A percentile compares a stretch with the other conserved stretches of the same genome.
Evolutionary conservation across 2,113 vertebrate genomes (phyloP).

Genomic region (Myodes glareolus): DNA sequence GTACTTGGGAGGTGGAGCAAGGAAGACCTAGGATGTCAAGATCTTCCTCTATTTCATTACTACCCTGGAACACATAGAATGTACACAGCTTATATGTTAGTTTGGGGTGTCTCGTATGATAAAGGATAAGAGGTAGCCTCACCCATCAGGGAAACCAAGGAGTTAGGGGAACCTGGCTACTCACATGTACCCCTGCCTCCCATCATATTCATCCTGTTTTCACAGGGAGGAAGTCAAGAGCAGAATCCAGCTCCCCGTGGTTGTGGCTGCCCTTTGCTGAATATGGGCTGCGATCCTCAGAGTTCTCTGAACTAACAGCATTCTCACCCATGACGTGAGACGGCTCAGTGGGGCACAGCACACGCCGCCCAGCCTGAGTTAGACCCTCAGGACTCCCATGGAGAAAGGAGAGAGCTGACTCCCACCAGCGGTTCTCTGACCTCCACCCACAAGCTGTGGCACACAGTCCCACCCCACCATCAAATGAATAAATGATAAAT

Average conservation of each 20-base stretch:
- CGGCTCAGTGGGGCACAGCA: background rate
- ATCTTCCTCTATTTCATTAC: background rate
- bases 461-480: background rate
- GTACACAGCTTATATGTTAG: too few relatives aligned
- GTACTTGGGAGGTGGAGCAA: background rate
- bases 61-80: too few relatives aligned
- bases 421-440: background rate
- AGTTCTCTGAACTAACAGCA: too few relatives aligned
- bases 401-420: background rate
- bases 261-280: background rate
- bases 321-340: background rate
- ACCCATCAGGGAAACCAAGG: background rate
- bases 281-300: background rate
- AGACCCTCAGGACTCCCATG: background rate
- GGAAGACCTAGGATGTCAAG: background rate
- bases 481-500: background rate
- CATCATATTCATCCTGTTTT: background rate
- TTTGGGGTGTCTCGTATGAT: background rate
- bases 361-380: background rate
- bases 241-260: background rate
- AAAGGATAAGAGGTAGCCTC: background rate
- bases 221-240: background rate
- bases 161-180: background rate
- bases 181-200: background rate
- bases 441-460: background rate